A percentile compares a stretch with the other conserved stretches of the same genome.
Conservation (phyloP, 2,888 invertebrate species). For the Prosopocoilus inquinatus region DNA sequence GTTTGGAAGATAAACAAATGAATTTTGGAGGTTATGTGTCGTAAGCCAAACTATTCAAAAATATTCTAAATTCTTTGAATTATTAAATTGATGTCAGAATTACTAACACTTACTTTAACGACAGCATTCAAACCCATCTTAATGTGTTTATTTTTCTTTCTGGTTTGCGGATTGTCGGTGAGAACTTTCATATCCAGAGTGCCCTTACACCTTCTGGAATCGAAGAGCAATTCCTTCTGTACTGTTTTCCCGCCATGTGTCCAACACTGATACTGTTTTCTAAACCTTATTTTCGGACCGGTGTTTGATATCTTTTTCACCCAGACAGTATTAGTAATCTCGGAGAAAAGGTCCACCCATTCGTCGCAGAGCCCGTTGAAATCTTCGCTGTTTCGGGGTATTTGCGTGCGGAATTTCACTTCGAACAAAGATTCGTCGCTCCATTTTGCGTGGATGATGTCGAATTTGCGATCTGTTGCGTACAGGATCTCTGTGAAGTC, state of each 20-base stretch:
- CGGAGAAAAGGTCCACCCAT: slow-evolving; percentile 49
- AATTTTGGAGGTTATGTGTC: background rate
- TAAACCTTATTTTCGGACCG: slow-evolving; percentile 48
- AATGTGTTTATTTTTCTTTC: slow-evolving; percentile 46
- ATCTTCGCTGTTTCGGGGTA: slow-evolving; percentile 44
- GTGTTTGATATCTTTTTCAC: slow-evolving; percentile 50
- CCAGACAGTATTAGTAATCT: slow-evolving; percentile 47
- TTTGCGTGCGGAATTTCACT: slow-evolving; percentile 47
- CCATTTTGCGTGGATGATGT: slow-evolving; percentile 47
- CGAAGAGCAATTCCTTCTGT: slow-evolving; percentile 47
- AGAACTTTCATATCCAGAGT: slow-evolving; percentile 49
- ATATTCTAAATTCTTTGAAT: background rate
- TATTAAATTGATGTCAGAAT: background rate
- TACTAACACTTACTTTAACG: slow-evolving; percentile 43
- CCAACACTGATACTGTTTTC: slow-evolving; percentile 51
- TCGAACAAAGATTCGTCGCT: slow-evolving; percentile 44
- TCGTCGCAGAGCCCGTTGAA: slow-evolving; percentile 48
- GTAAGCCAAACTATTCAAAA: background rate
- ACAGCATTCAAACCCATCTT: slow-evolving; percentile 47
- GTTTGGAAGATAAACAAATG: background rate
- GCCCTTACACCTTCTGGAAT: slow-evolving; percentile 46
- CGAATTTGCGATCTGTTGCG: slow-evolving; percentile 43
- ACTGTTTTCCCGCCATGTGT: slow-evolving; percentile 44
- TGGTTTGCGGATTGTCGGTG: slow-evolving; percentile 45
- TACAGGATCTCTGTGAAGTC: slow-evolving; percentile 45